Evolutionary conservation across 2,113 vertebrate species (phyloP).

Genomic region (Neotragus moschatus): DNA sequence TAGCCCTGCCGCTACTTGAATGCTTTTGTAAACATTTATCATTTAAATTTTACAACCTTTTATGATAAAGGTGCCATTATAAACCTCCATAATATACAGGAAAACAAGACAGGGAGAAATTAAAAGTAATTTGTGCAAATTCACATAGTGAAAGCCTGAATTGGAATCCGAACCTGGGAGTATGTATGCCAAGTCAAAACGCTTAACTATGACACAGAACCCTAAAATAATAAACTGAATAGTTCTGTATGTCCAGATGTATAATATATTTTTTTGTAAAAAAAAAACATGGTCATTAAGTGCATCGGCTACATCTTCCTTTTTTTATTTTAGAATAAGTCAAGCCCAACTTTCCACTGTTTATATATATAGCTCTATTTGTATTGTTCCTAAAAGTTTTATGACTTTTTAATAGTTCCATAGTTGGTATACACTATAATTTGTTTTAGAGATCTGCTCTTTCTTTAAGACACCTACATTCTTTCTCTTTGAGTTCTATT

Average conservation of each 20-base stretch:
- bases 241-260: neutral
- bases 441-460: neutral
- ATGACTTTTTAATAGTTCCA: neutral
- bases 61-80: neutral
- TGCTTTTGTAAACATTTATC: neutral
- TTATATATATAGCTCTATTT: neutral
- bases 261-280: neutral
- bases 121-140: neutral
- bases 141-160: neutral
- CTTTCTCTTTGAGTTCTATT: neutral
- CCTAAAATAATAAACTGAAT: neutral
- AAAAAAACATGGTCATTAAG: neutral
- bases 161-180: rapidly evolving
- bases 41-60: neutral
- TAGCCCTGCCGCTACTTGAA: neutral
- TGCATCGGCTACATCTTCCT: neutral
- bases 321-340: neutral
- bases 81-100: too few relatives aligned
- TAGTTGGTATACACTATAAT: neutral
- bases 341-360: neutral
- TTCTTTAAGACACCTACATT: neutral
- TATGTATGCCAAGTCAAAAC: neutral
- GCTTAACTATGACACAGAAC: neutral
- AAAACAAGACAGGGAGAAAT: neutral
- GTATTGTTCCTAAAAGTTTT: neutral